phyloP scores from a whole-genome alignment of 2,113 vertebrate species.

The Hydropotes inermis region DNA sequence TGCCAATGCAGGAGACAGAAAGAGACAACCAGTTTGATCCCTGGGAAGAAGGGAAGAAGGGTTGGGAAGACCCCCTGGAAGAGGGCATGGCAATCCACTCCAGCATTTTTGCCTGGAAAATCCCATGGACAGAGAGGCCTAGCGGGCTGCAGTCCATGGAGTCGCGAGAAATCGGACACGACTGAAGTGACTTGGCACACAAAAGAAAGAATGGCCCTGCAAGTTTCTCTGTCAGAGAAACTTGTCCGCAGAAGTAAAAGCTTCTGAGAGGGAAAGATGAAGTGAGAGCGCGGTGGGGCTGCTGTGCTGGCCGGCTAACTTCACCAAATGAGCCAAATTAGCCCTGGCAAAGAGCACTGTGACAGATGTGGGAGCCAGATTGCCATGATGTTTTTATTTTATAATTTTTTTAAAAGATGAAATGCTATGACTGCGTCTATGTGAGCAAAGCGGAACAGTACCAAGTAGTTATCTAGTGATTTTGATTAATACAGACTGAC shows the following conservation, averaged over 20 bases:
- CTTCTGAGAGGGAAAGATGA: neutral
- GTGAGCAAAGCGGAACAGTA: slow-evolving; percentile 33
- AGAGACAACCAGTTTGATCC: neutral
- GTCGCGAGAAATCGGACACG: neutral
- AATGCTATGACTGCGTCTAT: slow-evolving; percentile 45
- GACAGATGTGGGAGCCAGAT: slow-evolving; percentile 69
- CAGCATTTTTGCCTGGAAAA: neutral
- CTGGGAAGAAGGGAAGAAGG: too few species aligned
- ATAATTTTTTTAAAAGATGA: slow-evolving; percentile 50
- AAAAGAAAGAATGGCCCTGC: neutral
- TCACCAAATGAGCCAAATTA: slow-evolving; percentile 64
- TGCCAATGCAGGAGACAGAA: neutral
- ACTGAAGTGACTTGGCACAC: neutral
- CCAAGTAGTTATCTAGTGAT: slow-evolving; percentile 51
- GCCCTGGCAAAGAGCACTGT: slow-evolving; percentile 40
- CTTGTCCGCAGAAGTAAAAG: neutral
- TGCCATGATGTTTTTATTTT: slow-evolving; percentile 65
- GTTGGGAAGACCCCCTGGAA: neutral
- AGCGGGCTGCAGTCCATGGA: neutral
- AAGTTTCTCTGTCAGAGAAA: neutral
- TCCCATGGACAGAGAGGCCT: neutral
- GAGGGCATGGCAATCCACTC: neutral
- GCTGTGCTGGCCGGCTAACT: neutral
- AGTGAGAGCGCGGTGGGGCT: neutral
- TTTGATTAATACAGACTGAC: slow-evolving; percentile 63